Conservation (phyloP, 2,113 vertebrate species). For the Chrysemys picta region DNA sequence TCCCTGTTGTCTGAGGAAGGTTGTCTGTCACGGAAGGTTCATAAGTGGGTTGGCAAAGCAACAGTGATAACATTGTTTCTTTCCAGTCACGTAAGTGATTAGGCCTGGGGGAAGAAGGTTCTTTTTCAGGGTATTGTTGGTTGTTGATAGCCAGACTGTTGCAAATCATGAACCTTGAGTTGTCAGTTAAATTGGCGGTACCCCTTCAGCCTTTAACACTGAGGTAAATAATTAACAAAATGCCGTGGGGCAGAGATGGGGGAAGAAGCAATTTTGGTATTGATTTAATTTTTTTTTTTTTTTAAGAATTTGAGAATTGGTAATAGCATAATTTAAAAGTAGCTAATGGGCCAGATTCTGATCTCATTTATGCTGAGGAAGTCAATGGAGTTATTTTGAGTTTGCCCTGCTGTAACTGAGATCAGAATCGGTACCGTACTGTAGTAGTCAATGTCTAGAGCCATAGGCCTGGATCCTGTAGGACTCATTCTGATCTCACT, state of each 20-base stretch:
- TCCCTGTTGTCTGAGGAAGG: background rate
- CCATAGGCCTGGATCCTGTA: background rate
- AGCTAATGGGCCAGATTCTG: background rate
- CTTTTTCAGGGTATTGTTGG: background rate
- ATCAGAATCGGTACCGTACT: background rate
- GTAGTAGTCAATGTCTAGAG: background rate
- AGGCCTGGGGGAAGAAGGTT: background rate
- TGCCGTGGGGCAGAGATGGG: background rate
- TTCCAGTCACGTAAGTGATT: background rate
- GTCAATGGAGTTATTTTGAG: background rate
- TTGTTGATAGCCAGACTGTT: background rate
- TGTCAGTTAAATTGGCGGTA: background rate
- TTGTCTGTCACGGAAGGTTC: background rate
- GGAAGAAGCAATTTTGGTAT: background rate
- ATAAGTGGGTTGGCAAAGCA: background rate
- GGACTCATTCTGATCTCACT: background rate
- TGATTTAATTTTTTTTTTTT: background rate
- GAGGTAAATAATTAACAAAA: background rate
- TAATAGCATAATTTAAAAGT: background rate
- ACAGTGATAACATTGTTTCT: background rate
- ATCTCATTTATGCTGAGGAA: background rate
- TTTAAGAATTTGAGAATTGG: background rate
- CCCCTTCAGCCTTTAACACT: background rate
- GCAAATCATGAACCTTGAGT: background rate
- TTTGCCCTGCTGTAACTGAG: background rate